Base-by-base conservation (phyloP, 1,140 invertebrate species). In the Microplitis demolitor region DNA sequence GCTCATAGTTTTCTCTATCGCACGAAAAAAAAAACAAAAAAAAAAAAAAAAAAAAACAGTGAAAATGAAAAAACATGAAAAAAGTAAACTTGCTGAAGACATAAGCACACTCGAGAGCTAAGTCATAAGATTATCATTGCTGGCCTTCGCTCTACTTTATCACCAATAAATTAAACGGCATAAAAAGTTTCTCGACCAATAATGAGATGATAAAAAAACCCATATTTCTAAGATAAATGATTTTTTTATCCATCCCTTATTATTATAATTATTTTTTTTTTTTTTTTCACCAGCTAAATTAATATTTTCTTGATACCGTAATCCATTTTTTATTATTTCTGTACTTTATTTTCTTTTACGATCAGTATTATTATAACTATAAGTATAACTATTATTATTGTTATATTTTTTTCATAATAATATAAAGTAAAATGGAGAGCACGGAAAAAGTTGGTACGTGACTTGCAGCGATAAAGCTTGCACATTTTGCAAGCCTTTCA, bases 1-100 rank as follows among this genome's bases (percentile, higher is more conserved):
- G 62, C 62, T 64, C 51, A 64, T 51, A 45, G 58, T 53, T 63
- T 63, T 33, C 16, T 39, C 54, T 16, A 37, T 45, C 39, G 39
- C 11, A 0, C 39, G 39, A 45, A 45, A 45, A 45, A 6, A 45
- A 45, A 45, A 45, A 45, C 9, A 39, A 39, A 39, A 39, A 39
- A 8, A 34, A 0, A 34, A 33, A 6, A 45, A 37, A 8, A 64
- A 61, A 50, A 9, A 33, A 63, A 63, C 11, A 24, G 24, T 24
- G 24, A 24, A 45, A 45, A 45, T 9, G 11, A 45, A 24, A 24
- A 24, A 24, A 24, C 24, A 24, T 2, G 24, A 24, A 24, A 66
- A 63, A 63, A 70, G 68, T 24, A n/a, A 63, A 71, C 61, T 71
- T 63, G 60, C 50, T 53, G 51, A 71, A 63, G 58, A 50, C 51